Evolutionary conservation across 2,888 invertebrate species (phyloP).

Genomic region (Melieria picta): DNA sequence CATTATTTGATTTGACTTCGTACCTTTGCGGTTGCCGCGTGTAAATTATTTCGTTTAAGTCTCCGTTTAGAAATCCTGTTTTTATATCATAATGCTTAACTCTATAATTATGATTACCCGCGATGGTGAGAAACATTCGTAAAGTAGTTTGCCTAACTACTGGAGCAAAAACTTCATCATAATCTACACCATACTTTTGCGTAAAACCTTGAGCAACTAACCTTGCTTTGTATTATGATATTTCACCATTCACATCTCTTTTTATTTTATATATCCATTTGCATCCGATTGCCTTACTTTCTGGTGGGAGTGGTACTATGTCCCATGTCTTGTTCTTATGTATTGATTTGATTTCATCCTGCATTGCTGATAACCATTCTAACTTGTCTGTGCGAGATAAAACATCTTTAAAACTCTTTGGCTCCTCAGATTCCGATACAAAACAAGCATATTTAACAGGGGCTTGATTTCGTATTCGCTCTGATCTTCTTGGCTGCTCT

Average conservation of each 20-base stretch:
- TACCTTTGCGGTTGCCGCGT: constrained; percentile 33
- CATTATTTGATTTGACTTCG: constrained; percentile 13
- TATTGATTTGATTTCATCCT: not conserved
- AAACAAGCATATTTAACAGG: too few species aligned
- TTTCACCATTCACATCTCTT: constrained; percentile 11
- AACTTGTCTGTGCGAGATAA: too few species aligned
- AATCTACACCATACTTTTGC: constrained; percentile 10
- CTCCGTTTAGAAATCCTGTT: constrained; percentile 24
- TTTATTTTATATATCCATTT: constrained; percentile 16
- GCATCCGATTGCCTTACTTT: not conserved
- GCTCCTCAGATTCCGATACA: too few species aligned
- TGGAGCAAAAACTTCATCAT: too few species aligned
- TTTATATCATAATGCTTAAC: constrained; percentile 38
- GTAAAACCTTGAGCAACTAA: constrained; percentile 9
- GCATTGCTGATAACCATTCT: too few species aligned
- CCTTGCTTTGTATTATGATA: constrained; percentile 12
- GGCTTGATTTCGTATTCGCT: too few species aligned
- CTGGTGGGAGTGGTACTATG: too few species aligned
- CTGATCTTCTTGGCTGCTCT: too few species aligned
- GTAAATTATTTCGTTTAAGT: constrained; percentile 22
- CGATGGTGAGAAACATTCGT: too few species aligned
- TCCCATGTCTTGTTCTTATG: too few species aligned
- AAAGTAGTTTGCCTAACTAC: too few species aligned
- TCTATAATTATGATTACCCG: constrained; percentile 19
- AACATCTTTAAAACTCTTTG: too few species aligned